Conservation (phyloP, 2,888 invertebrate genomes). For the Podabrus alpinus region DNA sequence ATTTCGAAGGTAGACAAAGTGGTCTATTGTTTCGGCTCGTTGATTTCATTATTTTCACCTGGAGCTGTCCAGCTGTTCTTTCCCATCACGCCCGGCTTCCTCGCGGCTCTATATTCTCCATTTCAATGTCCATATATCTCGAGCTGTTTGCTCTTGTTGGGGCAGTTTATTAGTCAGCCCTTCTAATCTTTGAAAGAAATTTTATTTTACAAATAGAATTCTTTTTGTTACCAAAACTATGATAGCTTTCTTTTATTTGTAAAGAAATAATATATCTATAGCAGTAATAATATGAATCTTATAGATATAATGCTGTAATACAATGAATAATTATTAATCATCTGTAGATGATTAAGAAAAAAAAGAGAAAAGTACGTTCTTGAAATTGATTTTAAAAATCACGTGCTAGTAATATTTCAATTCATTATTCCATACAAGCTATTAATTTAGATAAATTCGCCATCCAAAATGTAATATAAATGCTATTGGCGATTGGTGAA, state of each 20-base stretch:
- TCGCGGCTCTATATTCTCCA: constrained; percentile 48
- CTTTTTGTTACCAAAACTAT: constrained; percentile 1
- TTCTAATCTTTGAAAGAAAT: constrained; percentile 26
- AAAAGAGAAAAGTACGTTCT: too few species aligned
- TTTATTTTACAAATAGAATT: constrained; percentile 19
- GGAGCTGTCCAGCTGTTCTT: constrained; percentile 52
- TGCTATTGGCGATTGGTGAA: not conserved
- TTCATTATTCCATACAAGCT: not conserved
- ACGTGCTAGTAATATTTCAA: not conserved
- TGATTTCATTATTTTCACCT: constrained; percentile 58
- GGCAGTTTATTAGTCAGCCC: constrained; percentile 52
- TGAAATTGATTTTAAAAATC: not conserved
- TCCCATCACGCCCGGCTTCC: constrained; percentile 50
- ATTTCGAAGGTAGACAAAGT: constrained; percentile 21
- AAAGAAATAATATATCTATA: not conserved
- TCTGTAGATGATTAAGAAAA: too few species aligned
- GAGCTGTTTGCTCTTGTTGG: constrained; percentile 46
- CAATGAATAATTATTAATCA: not conserved
- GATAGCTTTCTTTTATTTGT: not conserved
- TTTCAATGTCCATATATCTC: constrained; percentile 55
- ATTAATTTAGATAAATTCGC: not conserved
- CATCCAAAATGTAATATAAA: not conserved
- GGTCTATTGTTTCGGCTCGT: constrained; percentile 54
- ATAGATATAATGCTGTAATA: not conserved
- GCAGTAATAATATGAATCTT: not conserved